Base-by-base conservation (phyloP, 2,888 invertebrate genomes). In the Phortica okadai region DNA sequence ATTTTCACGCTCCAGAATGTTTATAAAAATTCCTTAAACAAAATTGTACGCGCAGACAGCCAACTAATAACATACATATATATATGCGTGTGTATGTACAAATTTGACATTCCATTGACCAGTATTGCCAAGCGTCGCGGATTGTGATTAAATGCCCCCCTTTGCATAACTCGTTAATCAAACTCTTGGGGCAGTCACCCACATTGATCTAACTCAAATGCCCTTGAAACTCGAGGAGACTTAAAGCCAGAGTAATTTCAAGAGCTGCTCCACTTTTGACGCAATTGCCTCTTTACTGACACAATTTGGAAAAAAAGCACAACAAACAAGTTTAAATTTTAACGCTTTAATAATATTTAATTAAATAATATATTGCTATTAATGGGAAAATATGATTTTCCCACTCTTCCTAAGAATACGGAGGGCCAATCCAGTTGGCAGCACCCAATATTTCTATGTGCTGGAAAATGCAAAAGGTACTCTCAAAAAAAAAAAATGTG, bases 11-110 rank as follows among this genome's bases (percentile, higher is more conserved):
- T 11, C 50, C 14, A 50, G 8, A 50, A 50, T 50, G 8, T 50
- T 8, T 50, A 11, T 50, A 11, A 8, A 50, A 50, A 50, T 50
- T 50, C 50, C 50, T 50, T 2, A 50, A 50, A 50, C 14, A 50
- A 16, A 59, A 62, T 62, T 62, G 11, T 62, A 25, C 16, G 25
- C 62, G 62, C 21, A 59, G 59, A 21, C 59, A 62, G 62, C 62
- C 62, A 62, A 62, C 62, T 11, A 62, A 73, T 14, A 73, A n/a
- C 14, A n/a, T 33, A 33, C 42, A 42, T 59, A 54, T 66, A 74
- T 76, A 64, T 66, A 69, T 79, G 77, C 77, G 64, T 73, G 16
- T 73, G 16, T 67, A 41, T 62, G 50, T 75, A 54, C 74, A 73
- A 76, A 76, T 69, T 21, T 16, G 21, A 62, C 62, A 21, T 62